Evolutionary conservation across 1,140 invertebrate species (phyloP), one percentile per base, ranked within the genome.

Genomic region (Episyrphus balteatus): DNA sequence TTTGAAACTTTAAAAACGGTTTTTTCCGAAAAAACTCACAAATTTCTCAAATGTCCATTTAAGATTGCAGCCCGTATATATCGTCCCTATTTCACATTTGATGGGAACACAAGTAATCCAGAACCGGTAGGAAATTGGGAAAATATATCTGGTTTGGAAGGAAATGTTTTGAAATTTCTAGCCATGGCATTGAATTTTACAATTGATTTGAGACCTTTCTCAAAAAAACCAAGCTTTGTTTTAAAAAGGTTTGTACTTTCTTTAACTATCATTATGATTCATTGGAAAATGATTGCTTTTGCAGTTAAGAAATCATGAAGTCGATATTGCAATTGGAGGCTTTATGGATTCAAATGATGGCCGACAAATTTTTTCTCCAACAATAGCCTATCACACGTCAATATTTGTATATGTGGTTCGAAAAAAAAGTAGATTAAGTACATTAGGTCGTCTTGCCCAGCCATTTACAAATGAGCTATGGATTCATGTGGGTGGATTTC

Each of bases 321-420:
- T 14, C 26, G 41, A 47, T 26, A 17, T 51, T 7, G 50, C 38
- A 9, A 38, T 51, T 14, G 50, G 50, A 3, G 37, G 50, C 13
- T 44, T 51, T 6, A 48, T 42, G n/a, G 32, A 19, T 5, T 33
- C 37, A 5, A 12, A 39, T 11, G 13, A 15, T 13, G 31, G 37
- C 17, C 15, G 30, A n/a, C 10, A 44, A 12, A 32, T 44, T 13
- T 48, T 48, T 13, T 44, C 30, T n/a, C 40, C 15, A 12, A 44
- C 50, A 3, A 36, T 15, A 5, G 13, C 38, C 3, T 48, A 51
- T 31, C 46, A 51, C 17, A n/a, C 32, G 2, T 44, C 38, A 11
- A 36, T 33, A 3, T 45, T 31, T 10, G 50, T 51, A 2, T 51
- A 48, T 36, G 44, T 51, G 13, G 46, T 51, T 7, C 46, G 50